Percentiles rank a stretch among this genome's conserved stretches.
These are phyloP conservation scores for Apostichopus leukothele DNA, from an alignment of 53 echinoderm and acorn worm genomes.

Conservation along the genomic window DNA sequence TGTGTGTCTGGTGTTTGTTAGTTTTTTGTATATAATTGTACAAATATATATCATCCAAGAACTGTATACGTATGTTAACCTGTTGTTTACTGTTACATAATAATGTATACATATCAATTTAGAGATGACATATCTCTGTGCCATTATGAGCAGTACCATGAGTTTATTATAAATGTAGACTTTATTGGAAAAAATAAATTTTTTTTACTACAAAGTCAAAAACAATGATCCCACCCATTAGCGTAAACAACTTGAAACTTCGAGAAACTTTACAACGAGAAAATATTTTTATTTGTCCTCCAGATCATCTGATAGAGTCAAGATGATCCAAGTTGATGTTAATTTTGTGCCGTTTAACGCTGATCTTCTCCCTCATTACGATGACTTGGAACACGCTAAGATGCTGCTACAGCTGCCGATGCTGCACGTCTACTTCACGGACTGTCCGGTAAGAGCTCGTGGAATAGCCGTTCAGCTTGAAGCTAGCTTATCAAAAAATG, in stretches of 20 bases:
- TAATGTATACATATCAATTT: too few relatives aligned
- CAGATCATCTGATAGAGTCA: conserved; percentile 86
- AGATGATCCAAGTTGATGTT: conserved; percentile 83
- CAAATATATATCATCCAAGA: too few relatives aligned
- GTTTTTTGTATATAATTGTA: too few relatives aligned
- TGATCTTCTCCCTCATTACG: conserved; percentile 76
- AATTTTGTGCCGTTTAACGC: conserved; percentile 77
- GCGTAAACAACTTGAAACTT: not conserved
- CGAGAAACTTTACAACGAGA: conserved; percentile 55
- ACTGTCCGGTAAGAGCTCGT: conserved; percentile 77
- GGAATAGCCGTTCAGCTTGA: not conserved
- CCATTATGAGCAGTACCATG: too few relatives aligned
- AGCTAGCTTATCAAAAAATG: not conserved
- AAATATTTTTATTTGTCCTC: conserved; percentile 74
- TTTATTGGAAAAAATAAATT: too few relatives aligned
- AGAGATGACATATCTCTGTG: too few relatives aligned
- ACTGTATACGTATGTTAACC: too few relatives aligned
- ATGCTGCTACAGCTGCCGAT: conserved; percentile 83
- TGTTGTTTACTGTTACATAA: too few relatives aligned
- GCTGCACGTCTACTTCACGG: conserved; percentile 95
- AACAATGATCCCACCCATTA: too few relatives aligned
- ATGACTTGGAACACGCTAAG: conserved; percentile 54
- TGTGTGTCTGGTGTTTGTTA: too few relatives aligned
- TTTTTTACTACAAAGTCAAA: too few relatives aligned
- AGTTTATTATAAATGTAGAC: too few relatives aligned